phyloP scores from a whole-genome alignment of 2,797 vertebrate genomes.

The Hirundo rustica region DNA sequence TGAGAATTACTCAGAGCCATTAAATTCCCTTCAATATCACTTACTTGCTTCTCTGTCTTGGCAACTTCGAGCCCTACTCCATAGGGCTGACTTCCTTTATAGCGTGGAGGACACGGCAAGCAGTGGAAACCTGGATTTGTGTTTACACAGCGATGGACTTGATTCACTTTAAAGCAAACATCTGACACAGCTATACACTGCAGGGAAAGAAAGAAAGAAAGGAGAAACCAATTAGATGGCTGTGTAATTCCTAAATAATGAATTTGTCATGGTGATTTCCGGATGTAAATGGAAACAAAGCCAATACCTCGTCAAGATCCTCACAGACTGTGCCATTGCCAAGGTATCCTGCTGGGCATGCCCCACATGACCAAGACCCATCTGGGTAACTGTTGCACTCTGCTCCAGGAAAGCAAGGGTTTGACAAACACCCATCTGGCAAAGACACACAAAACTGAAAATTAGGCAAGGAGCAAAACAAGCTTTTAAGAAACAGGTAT shows the following conservation, averaged over 20 bases:
- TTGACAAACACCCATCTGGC: conserved; percentile 94
- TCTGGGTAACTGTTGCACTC: conserved; percentile 91
- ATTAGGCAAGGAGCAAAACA: not conserved
- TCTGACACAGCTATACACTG: conserved; percentile 93
- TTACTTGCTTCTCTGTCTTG: conserved; percentile 90
- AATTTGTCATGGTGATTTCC: not conserved
- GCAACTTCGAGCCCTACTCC: conserved; percentile 90
- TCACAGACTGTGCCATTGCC: conserved; percentile 93
- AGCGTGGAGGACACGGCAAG: conserved; percentile 92
- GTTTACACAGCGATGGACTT: conserved; percentile 88
- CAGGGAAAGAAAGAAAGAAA: not conserved
- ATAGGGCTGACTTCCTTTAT: conserved; percentile 93
- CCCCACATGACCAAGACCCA: conserved; percentile 95
- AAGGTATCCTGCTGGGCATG: conserved; percentile 90
- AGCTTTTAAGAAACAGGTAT: not conserved
- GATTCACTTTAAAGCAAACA: conserved; percentile 87
- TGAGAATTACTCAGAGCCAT: not conserved
- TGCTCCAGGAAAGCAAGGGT: conserved; percentile 93
- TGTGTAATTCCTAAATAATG: not conserved
- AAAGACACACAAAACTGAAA: not conserved
- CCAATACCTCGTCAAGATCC: conserved; percentile 92
- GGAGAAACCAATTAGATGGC: not conserved
- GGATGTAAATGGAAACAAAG: not conserved
- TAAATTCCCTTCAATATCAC: not conserved
- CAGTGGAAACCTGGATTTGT: conserved; percentile 96